Evolutionary conservation across 2,888 invertebrate species (phyloP).

Genomic region (Polyommatus icarus): DNA sequence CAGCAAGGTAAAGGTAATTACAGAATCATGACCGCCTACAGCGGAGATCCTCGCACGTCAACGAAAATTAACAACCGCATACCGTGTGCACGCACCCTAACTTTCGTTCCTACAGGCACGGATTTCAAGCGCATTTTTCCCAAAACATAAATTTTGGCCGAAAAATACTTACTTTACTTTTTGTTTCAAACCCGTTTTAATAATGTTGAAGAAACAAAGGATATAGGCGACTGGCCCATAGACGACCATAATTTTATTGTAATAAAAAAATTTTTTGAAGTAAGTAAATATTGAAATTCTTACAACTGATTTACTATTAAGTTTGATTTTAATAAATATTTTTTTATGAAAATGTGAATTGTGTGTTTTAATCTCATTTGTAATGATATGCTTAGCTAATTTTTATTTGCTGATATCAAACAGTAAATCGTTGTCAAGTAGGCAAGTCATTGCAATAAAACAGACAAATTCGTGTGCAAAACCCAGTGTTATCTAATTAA

Average conservation of each 20-base stretch:
- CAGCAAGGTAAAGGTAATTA: constrained; percentile 36
- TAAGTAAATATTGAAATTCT: too few relatives aligned
- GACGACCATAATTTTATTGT: too few relatives aligned
- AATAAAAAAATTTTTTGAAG: too few relatives aligned
- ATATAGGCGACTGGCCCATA: too few relatives aligned
- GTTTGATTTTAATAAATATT: too few relatives aligned
- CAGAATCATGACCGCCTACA: constrained; percentile 55
- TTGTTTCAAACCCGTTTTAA: too few relatives aligned
- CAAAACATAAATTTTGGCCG: not conserved
- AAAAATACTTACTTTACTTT: too few relatives aligned
- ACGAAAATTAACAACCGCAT: constrained; percentile 40
- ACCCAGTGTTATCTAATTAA: not conserved
- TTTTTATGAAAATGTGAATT: too few relatives aligned
- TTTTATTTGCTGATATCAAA: not conserved
- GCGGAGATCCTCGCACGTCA: constrained; percentile 53
- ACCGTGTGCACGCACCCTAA: constrained; percentile 42
- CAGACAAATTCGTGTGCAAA: constrained; percentile 1
- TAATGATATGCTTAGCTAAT: too few relatives aligned
- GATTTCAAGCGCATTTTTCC: constrained; percentile 28
- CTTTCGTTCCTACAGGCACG: constrained; percentile 35
- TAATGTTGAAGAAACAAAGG: too few relatives aligned
- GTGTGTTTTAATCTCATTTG: too few relatives aligned
- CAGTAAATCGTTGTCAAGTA: not conserved
- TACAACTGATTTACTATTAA: too few relatives aligned
- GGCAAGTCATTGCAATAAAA: not conserved